Evolutionary conservation across 2,888 invertebrate species (phyloP), one percentile per base, ranked within the genome.

Genomic region (Resseliella maxima): DNA sequence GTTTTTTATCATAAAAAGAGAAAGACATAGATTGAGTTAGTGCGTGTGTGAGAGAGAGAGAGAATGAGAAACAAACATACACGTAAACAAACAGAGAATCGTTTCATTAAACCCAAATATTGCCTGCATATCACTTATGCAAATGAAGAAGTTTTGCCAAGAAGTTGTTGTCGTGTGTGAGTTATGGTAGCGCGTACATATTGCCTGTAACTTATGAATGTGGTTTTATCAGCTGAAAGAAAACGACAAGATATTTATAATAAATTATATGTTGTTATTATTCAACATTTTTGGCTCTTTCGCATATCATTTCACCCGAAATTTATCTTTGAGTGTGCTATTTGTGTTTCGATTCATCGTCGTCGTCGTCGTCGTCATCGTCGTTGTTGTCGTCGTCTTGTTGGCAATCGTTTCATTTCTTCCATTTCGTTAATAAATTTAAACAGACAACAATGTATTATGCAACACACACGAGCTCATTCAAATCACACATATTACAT

Each of bases 221-320:
- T 31, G 72, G 72, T 35, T 72, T 72, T 31, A 72, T 72, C 72
- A 72, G 72, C 18, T 72, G 2, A 5, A 15, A 72, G 31, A 35
- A 72, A 72, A 35, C 21, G 59, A 35, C 72, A 72, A 31, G 72
- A 72, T 72, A 72, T 72, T 72, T 72, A 72, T 72, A 72, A 72
- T 72, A 72, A 72, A 72, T 72, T 72, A 72, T 72, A 72, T 72
- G 72, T 15, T 72, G 72, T 27, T 72, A 15, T 59, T 59, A 27
- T 59, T 72, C 31, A 31, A 31, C 72, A 27, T 59, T 59, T 21
- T 50, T 21, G 10, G 21, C 21, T 50, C 27, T 5, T n/a, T 12
- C 15, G 31, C 27, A 31, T 31, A 12, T 31, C 31, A 72, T 72
- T 15, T 35, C 59, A 24, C 72, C 72, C 31, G 31, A 72, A 72